Evolutionary conservation across 2,888 invertebrate genomes (phyloP), one percentile per base, ranked within the genome.

Genomic region (Geotrupes spiniger): DNA sequence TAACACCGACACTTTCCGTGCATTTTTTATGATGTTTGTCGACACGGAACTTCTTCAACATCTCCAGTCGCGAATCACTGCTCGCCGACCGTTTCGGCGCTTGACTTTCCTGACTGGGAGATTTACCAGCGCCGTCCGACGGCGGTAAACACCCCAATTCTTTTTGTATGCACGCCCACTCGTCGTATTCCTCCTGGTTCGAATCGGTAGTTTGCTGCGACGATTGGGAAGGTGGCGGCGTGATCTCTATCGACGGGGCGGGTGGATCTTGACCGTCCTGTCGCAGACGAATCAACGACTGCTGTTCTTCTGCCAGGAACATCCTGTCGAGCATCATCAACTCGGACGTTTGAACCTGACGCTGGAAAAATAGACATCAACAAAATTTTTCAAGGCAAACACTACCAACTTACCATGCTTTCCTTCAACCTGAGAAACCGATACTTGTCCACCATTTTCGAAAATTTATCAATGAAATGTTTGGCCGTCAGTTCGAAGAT

Each of bases 271-370:
- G 68, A 25, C 61, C 60, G 26, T 82, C 79, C 43, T 79, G 78
- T 37, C 80, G 77, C 54, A 84, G 70, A 61, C 78, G 77, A 42
- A 80, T 79, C 36, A 89, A 72, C 48, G 82, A 78, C 51, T 76
- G 78, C 58, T 83, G 82, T 52, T 89, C 83, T 62, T 89, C 89
- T 11, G 83, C 78, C 36, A 87, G 80, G 66, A 87, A 82, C 70
- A 87, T 78, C 46, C 87, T 77, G 62, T 88, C 84, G 51, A 90
- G 76, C 83, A 89, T 85, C 74, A 89, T 83, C 48, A 83, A 69
- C 69, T 90, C 90, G 1, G 88, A 84, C 1, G 88, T 86, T 57
- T 84, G 81, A 46, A 85, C 83, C 61, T 80, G 80, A 42, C 85
- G 76, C 89, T 89, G 71, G 8, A 72, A 66, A 59, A 54, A 37